Percentiles rank a stretch among this genome's conserved stretches.
phyloP scores from a whole-genome alignment of 1,140 invertebrate genomes.

The Pseudomyrmex pallidus region DNA sequence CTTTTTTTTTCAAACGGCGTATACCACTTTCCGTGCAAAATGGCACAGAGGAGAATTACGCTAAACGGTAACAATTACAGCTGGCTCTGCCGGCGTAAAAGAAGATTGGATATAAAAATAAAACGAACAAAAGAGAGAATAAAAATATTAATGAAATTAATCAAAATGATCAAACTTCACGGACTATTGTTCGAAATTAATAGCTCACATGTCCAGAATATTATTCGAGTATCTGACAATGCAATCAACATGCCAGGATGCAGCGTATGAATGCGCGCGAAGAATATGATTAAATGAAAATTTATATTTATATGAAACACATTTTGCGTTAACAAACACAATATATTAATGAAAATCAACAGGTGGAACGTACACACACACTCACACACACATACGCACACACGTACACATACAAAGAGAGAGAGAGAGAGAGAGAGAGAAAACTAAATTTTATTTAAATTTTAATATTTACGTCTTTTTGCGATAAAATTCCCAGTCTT shows the following conservation, averaged over 20 bases:
- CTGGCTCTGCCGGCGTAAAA: background rate
- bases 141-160: background rate
- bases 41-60: background rate
- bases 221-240: background rate
- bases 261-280: background rate
- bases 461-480: background rate
- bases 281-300: conserved; percentile 1
- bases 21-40: background rate
- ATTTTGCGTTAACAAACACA: background rate
- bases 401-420: too few species aligned
- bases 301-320: background rate
- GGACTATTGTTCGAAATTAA: too few species aligned
- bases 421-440: background rate
- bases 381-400: too few species aligned
- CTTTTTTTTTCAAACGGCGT: background rate
- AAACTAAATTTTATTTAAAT: conserved; percentile 15
- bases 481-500: too few species aligned
- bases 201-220: too few species aligned
- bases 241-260: background rate
- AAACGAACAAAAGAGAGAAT: background rate
- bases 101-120: background rate
- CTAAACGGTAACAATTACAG: conserved; percentile 3
- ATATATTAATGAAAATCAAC: conserved; percentile 41
- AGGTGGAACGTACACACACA: background rate
- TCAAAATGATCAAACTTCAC: too few species aligned